A percentile compares a stretch with the other conserved stretches of the same genome.
phyloP scores from a whole-genome alignment of 2,113 vertebrate genomes.

The Burhinus oedicnemus region DNA sequence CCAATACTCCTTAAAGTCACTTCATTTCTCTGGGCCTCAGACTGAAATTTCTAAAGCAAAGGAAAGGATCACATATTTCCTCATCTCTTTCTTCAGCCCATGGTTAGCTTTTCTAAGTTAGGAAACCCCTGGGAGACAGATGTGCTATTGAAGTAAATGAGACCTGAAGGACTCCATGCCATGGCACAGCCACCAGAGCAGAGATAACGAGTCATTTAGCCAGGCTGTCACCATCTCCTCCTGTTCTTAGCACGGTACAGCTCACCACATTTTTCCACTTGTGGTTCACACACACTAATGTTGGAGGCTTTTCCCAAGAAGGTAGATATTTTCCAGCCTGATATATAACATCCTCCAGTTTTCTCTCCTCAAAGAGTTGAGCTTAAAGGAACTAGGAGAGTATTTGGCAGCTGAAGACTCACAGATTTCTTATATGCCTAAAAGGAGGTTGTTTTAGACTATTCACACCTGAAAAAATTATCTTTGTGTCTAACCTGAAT shows the following conservation, averaged over 20 bases:
- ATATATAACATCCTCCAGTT: not conserved
- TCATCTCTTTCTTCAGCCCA: not conserved
- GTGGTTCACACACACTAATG: not conserved
- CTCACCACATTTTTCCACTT: not conserved
- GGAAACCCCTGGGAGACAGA: not conserved
- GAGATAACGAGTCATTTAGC: not conserved
- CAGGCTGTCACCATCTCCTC: not conserved
- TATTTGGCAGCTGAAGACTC: not conserved
- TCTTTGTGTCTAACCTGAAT: not conserved
- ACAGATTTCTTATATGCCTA: not conserved
- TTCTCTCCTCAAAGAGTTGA: not conserved
- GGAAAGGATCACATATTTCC: not conserved
- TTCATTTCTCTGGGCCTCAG: not conserved
- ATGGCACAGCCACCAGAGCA: not conserved
- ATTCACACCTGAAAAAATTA: not conserved
- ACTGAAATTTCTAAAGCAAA: not conserved
- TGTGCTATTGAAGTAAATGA: not conserved
- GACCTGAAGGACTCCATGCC: not conserved
- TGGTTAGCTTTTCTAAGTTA: not conserved
- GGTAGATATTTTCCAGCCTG: not conserved
- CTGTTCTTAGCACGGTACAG: not conserved
- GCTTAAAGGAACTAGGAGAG: not conserved
- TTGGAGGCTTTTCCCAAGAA: not conserved
- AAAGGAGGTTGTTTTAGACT: not conserved
- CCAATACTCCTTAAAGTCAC: not conserved